Percentiles rank a stretch among this genome's conserved stretches.
Conservation (phyloP, 1,140 invertebrate species). For the Zaprionus nigranus region DNA sequence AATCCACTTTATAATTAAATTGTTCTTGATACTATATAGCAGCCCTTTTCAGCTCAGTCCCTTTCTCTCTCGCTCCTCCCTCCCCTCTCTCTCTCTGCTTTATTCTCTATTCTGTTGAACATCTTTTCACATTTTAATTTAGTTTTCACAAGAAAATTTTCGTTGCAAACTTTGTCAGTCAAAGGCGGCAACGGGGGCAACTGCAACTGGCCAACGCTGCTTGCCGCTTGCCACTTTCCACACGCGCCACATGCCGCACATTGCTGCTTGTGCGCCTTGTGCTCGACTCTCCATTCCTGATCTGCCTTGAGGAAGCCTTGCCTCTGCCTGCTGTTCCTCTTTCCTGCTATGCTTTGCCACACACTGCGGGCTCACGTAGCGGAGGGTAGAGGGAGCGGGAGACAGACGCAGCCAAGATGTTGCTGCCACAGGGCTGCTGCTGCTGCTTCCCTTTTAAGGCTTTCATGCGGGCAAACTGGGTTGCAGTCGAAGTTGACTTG, state of each 20-base stretch:
- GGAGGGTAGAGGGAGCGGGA: background rate
- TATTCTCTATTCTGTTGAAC: conserved; percentile 10
- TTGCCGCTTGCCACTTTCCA: conserved; percentile 10
- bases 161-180: conserved; percentile 70
- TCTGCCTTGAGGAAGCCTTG: background rate
- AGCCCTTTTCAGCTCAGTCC: background rate
- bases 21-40: conserved; percentile 15
- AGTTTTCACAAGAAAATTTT: conserved; percentile 75
- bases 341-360: conserved; percentile 29
- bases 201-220: conserved; percentile 4
- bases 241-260: background rate
- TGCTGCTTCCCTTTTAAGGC: conserved; percentile 21
- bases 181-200: conserved; percentile 19
- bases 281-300: conserved; percentile 20
- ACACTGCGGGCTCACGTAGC: conserved; percentile 45
- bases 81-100: background rate
- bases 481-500: conserved; percentile 50
- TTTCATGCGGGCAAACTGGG: conserved; percentile 68
- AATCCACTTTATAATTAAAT: conserved; percentile 40
- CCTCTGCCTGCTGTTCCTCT: too few species aligned
- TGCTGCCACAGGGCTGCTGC: too few species aligned
- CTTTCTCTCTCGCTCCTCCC: background rate
- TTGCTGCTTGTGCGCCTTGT: background rate
- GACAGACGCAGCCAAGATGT: conserved; percentile 11
- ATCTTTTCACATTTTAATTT: conserved; percentile 78